These are phyloP conservation scores for Mus spretus DNA, from an alignment of 2,797 vertebrate species.

Conservation along the genomic window DNA sequence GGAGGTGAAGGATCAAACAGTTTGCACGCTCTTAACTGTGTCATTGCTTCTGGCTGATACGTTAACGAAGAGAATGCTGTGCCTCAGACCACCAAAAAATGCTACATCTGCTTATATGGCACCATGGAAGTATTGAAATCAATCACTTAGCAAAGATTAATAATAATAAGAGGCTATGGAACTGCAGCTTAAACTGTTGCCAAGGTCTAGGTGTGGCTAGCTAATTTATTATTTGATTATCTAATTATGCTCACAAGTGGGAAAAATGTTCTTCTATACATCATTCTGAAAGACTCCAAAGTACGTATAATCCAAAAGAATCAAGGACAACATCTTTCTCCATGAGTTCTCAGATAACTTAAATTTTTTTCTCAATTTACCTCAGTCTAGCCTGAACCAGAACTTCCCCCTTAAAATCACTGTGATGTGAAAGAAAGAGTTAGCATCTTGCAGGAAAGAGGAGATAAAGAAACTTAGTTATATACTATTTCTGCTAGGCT, in stretches of 20 bases:
- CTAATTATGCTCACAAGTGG: slow-evolving; percentile 33
- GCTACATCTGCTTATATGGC: neutral
- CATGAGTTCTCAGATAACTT: slow-evolving; percentile 41
- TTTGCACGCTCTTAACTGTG: neutral
- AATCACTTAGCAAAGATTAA: neutral
- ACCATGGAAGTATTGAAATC: neutral
- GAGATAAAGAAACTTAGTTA: neutral
- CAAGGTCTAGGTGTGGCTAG: neutral
- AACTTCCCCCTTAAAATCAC: slow-evolving; percentile 48
- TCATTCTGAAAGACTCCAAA: neutral
- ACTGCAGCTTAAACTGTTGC: neutral
- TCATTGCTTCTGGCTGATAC: neutral
- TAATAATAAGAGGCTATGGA: neutral
- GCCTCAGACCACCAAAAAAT: neutral
- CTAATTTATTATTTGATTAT: slow-evolving; percentile 28
- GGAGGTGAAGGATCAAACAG: neutral
- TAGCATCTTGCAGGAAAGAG: neutral
- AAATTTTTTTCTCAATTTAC: slow-evolving; percentile 49
- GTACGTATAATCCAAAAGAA: slow-evolving; percentile 23
- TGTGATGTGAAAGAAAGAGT: neutral
- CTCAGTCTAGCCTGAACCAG: neutral
- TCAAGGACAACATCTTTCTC: slow-evolving; percentile 20
- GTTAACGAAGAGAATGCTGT: neutral
- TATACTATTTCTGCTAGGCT: neutral
- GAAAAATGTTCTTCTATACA: slow-evolving; percentile 4